Evolutionary conservation across 2,888 invertebrate genomes (phyloP), one percentile per base, ranked within the genome.

Genomic region (Alsophila aescularia): DNA sequence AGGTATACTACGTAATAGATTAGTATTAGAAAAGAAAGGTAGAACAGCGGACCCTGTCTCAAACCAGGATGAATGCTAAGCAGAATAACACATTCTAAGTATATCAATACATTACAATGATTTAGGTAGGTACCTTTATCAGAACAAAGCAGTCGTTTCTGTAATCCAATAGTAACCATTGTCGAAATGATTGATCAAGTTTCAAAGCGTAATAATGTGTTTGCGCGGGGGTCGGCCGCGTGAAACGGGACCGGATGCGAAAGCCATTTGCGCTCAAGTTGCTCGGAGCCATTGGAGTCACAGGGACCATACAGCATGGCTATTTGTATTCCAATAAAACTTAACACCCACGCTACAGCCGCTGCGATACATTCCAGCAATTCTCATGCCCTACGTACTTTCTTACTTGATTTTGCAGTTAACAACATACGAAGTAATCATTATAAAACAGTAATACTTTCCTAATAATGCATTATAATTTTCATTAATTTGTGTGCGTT

Each of bases 261-360:
- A 62, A 60, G 60, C 70, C 69, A 69, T 79, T 76, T 75, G 73
- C 71, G 71, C 72, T 63, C 64, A 64, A 64, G 69, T 59, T 62
- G 64, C 58, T 64, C 50, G 56, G 52, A 60, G 58, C 65, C 52
- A 60, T 64, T 68, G 69, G 63, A 67, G 58, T 62, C 50, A 60
- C 63, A 70, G 70, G 67, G 66, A 69, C 67, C 72, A 65, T 66
- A 52, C 67, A 69, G 69, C 67, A 68, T 63, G 64, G 67, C 68
- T 71, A 71, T 77, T 79, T 74, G 75, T 77, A 77, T 74, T 70
- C 64, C 62, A 69, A 68, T 65, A 66, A 59, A 66, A 54, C 48
- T 48, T 37, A 61, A 60, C 72, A 64, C 79, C 77, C 72, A 79
- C 79, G 69, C 73, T 40, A 42, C 18, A 54, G 42, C 36, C 41